Evolutionary conservation across 2,797 vertebrate genomes (phyloP), one percentile per base, ranked within the genome.

Genomic region (Arctocebus calabarensis): DNA sequence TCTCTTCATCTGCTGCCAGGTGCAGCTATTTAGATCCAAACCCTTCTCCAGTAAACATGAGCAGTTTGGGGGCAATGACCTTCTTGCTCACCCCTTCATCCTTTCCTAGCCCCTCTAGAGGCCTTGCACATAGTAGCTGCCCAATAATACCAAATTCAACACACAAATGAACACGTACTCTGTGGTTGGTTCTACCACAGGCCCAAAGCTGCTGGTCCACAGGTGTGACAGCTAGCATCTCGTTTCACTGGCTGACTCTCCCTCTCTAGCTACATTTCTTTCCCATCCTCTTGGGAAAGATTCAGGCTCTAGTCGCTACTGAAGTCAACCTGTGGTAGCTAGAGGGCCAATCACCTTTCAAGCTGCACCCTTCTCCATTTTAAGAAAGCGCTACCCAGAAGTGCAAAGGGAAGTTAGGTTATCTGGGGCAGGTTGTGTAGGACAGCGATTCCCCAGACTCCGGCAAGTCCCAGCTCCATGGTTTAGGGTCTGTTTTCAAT

Each of bases 401-500:
- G 87, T 78, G 34, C 3, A 3, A 70, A 95, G 77, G 48, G 84
- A 94, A 95, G 43, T 62, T 82, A 32, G 57, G 64, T 79, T 91
- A 78, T 95, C 91, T 59, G 25, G 40, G 91, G 74, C 74, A 93
- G 82, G 64, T 86, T 91, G 48, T 75, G 71, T 12, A 90, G 81
- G 87, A 82, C 52, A 94, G 85, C 97, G 95, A 97, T 16, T 1
- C 97, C 95, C 97, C 96, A 96, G 91, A 66, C 91, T 97, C 95
- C 97, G 48, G 37, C 94, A 85, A 97, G 97, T 97, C 96, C 88
- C 97, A 97, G 97, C 96, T 96, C 96, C 74, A 84, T 95, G 77
- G 10, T 34, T 48, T 87, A 94, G 2, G 0, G 37, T 98, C 97
- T 98, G 98, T 97, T 98, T 98, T 95, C 98, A 98, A 98, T 98